A percentile compares a stretch with the other conserved stretches of the same genome.
Evolutionary conservation across 92 coral and sea anemone species (phyloP).

Genomic region (Porites divaricata): DNA sequence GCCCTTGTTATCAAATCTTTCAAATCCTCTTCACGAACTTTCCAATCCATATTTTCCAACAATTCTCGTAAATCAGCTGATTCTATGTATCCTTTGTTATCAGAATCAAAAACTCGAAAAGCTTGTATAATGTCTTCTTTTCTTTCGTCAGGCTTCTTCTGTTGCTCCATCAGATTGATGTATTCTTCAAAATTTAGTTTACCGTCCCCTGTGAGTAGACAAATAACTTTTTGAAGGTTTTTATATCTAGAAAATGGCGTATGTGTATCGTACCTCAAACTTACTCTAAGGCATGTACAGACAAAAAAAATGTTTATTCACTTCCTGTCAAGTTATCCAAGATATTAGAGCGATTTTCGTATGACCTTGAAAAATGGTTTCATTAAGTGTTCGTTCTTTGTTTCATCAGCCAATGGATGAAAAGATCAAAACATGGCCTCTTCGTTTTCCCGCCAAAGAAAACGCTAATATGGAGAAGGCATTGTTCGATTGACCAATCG

Average conservation of each 20-base stretch:
- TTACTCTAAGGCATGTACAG: no score
- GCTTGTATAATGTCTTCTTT: constrained; percentile 68
- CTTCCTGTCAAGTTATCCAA: not conserved
- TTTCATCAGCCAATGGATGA: no score
- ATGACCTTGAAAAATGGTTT: no score
- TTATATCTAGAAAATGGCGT: no score
- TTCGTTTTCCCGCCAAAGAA: no score
- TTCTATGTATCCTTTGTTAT: constrained; percentile 73
- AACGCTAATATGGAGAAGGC: no score
- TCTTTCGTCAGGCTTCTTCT: constrained; percentile 65
- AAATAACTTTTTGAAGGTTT: no score
- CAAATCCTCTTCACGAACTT: constrained; percentile 52
- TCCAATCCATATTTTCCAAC: constrained; percentile 57
- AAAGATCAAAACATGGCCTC: no score
- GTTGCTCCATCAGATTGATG: constrained; percentile 73
- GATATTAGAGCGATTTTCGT: no score
- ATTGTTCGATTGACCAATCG: no score
- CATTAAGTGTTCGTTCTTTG: no score
- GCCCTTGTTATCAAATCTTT: constrained; percentile 58
- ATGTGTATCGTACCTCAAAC: no score
- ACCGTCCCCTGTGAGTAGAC: constrained; percentile 59
- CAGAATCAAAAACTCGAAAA: constrained; percentile 82
- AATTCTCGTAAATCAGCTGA: constrained; percentile 70
- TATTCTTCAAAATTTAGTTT: constrained; percentile 62
- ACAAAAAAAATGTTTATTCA: not conserved